These are phyloP conservation scores for Barnardius zonarius DNA, from an alignment of 2,113 vertebrate genomes.

Conservation along the genomic window DNA sequence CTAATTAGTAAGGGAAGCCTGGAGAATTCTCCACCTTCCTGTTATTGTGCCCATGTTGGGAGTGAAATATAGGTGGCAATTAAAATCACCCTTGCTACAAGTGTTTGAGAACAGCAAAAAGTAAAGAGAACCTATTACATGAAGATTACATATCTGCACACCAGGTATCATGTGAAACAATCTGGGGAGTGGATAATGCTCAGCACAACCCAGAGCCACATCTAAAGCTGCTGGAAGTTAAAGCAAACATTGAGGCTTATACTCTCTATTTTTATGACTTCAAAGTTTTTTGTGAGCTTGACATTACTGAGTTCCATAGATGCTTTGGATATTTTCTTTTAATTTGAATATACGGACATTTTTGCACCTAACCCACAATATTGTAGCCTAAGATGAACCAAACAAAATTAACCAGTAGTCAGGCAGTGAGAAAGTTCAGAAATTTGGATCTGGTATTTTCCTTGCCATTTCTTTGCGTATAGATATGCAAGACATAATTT, in stretches of 20 bases:
- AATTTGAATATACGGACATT: not conserved
- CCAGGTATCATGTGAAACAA: not conserved
- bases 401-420: not conserved
- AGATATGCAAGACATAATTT: not conserved
- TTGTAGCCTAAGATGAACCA: not conserved
- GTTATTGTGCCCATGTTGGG: not conserved
- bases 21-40: not conserved
- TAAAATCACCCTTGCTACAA: not conserved
- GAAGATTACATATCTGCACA: not conserved
- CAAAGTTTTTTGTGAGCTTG: not conserved
- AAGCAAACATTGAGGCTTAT: not conserved
- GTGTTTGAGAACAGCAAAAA: not conserved
- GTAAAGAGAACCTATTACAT: not conserved
- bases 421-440: not conserved
- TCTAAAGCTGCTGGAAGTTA: not conserved
- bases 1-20: not conserved
- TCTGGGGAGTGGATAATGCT: not conserved
- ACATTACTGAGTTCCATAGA: not conserved
- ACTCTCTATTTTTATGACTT: not conserved
- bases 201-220: not conserved
- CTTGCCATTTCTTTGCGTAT: not conserved
- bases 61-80: not conserved
- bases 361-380: not conserved
- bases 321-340: not conserved
- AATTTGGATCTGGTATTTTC: not conserved